A percentile compares a stretch with the other conserved stretches of the same genome.
Evolutionary conservation across 2,797 vertebrate genomes (phyloP).

Genomic region (Myripristis murdjan): DNA sequence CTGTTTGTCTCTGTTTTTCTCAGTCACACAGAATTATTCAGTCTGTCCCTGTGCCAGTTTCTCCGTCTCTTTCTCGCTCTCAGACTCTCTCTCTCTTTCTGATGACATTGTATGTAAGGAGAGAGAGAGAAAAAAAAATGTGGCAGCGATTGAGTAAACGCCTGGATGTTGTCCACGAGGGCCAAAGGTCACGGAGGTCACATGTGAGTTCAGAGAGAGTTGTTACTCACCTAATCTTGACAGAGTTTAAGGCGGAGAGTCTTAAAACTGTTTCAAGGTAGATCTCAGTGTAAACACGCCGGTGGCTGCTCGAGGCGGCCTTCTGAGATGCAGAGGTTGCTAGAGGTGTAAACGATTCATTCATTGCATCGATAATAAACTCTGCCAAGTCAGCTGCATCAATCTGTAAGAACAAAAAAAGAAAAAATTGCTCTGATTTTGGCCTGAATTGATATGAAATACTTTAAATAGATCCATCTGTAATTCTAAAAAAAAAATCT

Average conservation of each 20-base stretch:
- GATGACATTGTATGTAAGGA: slow-evolving; percentile 3
- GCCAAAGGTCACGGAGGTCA: slow-evolving; percentile 74
- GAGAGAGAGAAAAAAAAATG: slow-evolving; percentile 17
- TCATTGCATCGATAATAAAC: no score
- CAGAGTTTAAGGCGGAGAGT: slow-evolving; percentile 48
- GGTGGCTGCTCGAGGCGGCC: slow-evolving; percentile 30
- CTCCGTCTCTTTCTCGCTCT: background rate
- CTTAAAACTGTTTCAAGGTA: slow-evolving; percentile 50
- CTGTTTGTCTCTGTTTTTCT: background rate
- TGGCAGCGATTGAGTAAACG: slow-evolving; percentile 62
- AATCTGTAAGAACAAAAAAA: no score
- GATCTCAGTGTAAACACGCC: slow-evolving; percentile 55
- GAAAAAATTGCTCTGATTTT: no score
- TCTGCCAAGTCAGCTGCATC: no score
- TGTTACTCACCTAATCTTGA: slow-evolving; percentile 75
- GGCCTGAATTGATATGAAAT: no score
- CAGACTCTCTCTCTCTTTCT: background rate
- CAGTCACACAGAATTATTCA: no score
- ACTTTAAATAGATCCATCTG: no score
- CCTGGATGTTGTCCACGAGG: slow-evolving; percentile 57
- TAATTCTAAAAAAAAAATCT: no score
- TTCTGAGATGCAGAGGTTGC: slow-evolving; percentile 21
- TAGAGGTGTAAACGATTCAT: no score
- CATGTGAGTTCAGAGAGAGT: slow-evolving; percentile 61
- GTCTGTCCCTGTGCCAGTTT: no score